Percentiles rank a stretch among this genome's conserved stretches.
Evolutionary conservation across 1,140 invertebrate genomes (phyloP).

Genomic region (Sinella curviseta): DNA sequence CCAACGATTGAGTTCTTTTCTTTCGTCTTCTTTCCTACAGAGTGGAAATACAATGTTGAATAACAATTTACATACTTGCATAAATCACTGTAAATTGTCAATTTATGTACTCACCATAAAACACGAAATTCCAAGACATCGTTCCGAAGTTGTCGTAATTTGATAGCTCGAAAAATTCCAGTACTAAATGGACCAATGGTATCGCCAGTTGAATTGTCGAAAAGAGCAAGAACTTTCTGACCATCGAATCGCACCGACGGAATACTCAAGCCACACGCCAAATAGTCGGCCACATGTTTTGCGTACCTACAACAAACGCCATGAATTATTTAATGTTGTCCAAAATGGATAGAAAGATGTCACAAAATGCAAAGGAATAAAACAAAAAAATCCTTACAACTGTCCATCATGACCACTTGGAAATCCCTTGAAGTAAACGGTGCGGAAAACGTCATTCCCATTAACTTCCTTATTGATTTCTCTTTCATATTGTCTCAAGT

Average conservation of each 20-base stretch:
- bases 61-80: too few relatives aligned
- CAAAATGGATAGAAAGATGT: not conserved
- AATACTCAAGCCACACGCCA: conserved; percentile 30
- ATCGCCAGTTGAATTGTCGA: conserved; percentile 34
- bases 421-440: conserved; percentile 73
- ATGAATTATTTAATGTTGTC: not conserved
- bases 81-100: not conserved
- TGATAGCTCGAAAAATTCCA: conserved; percentile 42
- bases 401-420: conserved; percentile 69
- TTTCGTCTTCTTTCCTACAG: conserved; percentile 25
- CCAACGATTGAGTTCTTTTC: not conserved
- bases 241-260: conserved; percentile 44
- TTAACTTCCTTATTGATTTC: conserved; percentile 64
- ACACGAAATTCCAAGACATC: not conserved
- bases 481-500: conserved; percentile 61
- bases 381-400: conserved; percentile 61
- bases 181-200: conserved; percentile 44
- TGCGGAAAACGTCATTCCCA: conserved; percentile 73
- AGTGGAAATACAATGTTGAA: conserved; percentile 28
- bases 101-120: not conserved
- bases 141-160: conserved; percentile 30
- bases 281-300: conserved; percentile 34
- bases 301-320: conserved; percentile 36
- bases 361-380: not conserved
- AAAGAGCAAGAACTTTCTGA: conserved; percentile 41